phyloP scores from a whole-genome alignment of 1,140 invertebrate species.

The Aphelenchoides avenae region DNA sequence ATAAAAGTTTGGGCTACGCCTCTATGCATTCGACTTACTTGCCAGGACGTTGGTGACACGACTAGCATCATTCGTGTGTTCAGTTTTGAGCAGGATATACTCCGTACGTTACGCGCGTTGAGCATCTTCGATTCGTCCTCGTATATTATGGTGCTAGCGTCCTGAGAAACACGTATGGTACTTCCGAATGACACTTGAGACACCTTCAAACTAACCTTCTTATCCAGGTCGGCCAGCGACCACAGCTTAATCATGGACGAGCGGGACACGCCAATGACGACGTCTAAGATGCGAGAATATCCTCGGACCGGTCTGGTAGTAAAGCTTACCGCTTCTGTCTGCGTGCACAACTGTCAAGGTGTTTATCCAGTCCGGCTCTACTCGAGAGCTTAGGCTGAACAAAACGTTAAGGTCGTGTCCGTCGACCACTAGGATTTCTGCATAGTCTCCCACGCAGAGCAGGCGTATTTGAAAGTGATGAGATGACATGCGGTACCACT shows the following conservation, averaged over 20 bases:
- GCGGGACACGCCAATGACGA: constrained; percentile 88
- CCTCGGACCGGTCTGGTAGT: neutral
- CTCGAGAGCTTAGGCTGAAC: constrained; percentile 83
- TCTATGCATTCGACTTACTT: constrained; percentile 69
- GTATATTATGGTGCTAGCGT: constrained; percentile 65
- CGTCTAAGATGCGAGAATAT: constrained; percentile 67
- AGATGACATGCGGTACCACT: too few species aligned
- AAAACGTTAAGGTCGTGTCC: constrained; percentile 87
- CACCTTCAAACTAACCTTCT: constrained; percentile 64
- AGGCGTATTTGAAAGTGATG: too few species aligned
- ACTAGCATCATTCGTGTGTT: constrained; percentile 94
- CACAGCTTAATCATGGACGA: constrained; percentile 96
- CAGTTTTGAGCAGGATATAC: constrained; percentile 84
- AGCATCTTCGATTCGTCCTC: constrained; percentile 98
- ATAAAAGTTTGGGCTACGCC: neutral
- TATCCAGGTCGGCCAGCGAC: constrained; percentile 83
- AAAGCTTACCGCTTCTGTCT: constrained; percentile 60
- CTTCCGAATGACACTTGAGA: constrained; percentile 66
- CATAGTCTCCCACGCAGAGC: constrained; percentile 93
- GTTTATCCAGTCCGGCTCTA: constrained; percentile 96
- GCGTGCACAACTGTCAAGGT: constrained; percentile 85
- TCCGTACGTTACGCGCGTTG: constrained; percentile 82
- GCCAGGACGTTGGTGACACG: constrained; percentile 92
- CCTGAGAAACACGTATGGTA: constrained; percentile 28
- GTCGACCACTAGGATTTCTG: constrained; percentile 93